Evolutionary conservation across 2,888 invertebrate species (phyloP).

Genomic region (Bhutanitis thaidina): DNA sequence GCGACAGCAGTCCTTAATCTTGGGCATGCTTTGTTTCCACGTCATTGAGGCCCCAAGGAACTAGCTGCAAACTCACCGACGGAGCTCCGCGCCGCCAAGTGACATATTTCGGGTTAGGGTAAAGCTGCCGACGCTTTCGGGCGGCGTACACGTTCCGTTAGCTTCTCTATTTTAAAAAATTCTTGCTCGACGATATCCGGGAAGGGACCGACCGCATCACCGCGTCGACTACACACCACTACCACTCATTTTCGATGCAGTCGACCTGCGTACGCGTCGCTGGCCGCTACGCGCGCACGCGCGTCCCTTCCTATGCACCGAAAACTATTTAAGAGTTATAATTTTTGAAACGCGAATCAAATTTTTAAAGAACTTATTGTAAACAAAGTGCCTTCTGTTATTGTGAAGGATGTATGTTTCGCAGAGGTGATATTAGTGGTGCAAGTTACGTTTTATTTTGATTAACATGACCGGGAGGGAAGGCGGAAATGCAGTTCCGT

Average conservation of each 20-base stretch:
- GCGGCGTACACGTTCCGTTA: constrained; percentile 75
- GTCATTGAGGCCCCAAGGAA: constrained; percentile 9
- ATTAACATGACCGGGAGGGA: constrained; percentile 76
- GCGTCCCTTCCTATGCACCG: constrained; percentile 61
- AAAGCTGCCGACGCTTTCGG: constrained; percentile 75
- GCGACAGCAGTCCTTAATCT: not conserved
- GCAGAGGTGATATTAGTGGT: constrained; percentile 72
- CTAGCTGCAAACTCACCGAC: constrained; percentile 20
- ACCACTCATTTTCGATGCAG: constrained; percentile 74
- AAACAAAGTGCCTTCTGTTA: constrained; percentile 51
- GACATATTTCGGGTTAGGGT: constrained; percentile 72
- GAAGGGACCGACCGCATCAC: constrained; percentile 52
- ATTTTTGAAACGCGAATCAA: constrained; percentile 40
- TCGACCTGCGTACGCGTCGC: constrained; percentile 75
- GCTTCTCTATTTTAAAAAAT: constrained; percentile 77
- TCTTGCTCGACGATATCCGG: constrained; percentile 75
- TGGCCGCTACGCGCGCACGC: constrained; percentile 70
- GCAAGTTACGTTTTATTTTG: constrained; percentile 54
- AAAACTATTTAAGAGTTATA: constrained; percentile 54
- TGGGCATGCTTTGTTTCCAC: not conserved
- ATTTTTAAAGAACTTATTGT: constrained; percentile 47
- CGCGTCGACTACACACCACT: constrained; percentile 39
- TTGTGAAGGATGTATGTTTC: constrained; percentile 62
- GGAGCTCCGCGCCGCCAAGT: constrained; percentile 51
- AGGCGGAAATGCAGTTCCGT: constrained; percentile 78